phyloP scores from a whole-genome alignment of 2,888 invertebrate genomes.

The Sinelater perroti region DNA sequence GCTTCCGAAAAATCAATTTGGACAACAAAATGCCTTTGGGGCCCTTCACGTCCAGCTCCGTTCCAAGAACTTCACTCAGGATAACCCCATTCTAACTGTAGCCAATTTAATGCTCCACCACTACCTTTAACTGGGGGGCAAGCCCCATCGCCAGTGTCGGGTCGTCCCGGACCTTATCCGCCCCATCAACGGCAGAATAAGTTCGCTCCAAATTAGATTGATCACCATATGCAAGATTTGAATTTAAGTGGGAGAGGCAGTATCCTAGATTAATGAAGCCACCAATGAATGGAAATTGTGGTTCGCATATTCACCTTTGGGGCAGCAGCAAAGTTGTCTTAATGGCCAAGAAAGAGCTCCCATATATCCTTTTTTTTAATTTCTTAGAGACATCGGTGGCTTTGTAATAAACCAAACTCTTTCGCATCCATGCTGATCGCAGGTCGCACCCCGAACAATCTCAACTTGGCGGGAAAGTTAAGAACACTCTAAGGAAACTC shows the following conservation, averaged over 20 bases:
- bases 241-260: conserved; percentile 53
- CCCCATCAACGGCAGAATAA: conserved; percentile 30
- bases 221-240: conserved; percentile 60
- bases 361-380: conserved; percentile 30
- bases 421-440: too few relatives aligned
- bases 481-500: too few relatives aligned
- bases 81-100: conserved; percentile 19
- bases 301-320: conserved; percentile 41
- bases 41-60: not conserved
- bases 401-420: too few relatives aligned
- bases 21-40: conserved; percentile 9
- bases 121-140: conserved; percentile 43
- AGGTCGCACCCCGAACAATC: too few relatives aligned
- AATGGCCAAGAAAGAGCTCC: conserved; percentile 39
- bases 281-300: conserved; percentile 34
- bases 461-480: too few relatives aligned
- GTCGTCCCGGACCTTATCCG: conserved; percentile 44
- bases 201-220: conserved; percentile 43
- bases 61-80: not conserved
- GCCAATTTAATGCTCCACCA: conserved; percentile 13
- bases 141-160: conserved; percentile 37
- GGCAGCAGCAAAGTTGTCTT: conserved; percentile 36
- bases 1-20: conserved; percentile 5
- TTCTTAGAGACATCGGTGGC: too few relatives aligned
- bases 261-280: conserved; percentile 42